Base-by-base conservation (phyloP, 2,797 vertebrate genomes). In the Cyprinella venusta region DNA sequence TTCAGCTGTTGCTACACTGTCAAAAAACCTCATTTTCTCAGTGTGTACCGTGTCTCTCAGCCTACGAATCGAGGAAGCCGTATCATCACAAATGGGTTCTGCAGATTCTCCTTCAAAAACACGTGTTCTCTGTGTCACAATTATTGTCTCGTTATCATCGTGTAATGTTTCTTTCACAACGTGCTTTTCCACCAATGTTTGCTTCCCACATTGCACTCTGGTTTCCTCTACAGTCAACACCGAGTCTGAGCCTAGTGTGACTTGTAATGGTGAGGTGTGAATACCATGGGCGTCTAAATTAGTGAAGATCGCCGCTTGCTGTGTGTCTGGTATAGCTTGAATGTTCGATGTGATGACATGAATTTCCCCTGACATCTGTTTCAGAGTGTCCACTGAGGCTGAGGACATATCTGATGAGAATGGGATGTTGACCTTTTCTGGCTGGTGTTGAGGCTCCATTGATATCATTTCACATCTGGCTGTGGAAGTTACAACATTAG, bases 11-110 rank as follows among this genome's bases (percentile, higher is more conserved):
- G 93, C 88, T 21, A 83, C 87, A 15, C 84, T 89, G 19, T 95
- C 93, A 86, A 95, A 95, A 91, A 95, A 96, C 87, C 59, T 93
- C 90, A 95, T 94, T 91, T 96, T 95, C 69, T 96, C 94, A 30
- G 90, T 85, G 89, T 95, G 95, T 84, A 95, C 90, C 4, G 92
- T 90, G 82, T 95, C 91, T 90, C 64, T 93, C 19, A 95, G 88
- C 38, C 89, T 92, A 77, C 91, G 91, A 79, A 95, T 90, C 10
- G 93, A 94, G 6, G 91, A 92, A 4, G 93, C 93, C 1, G 93
- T 91, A 40, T 93, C 92, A 64, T 88, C 91, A 79, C 89, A 89
- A 84, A 92, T 88, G 64, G 92, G 89, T 76, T 94, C 93, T 8
- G 86, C 83, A 4, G 90, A 86, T 24, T 90, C 87, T 45, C 74